phyloP scores from a whole-genome alignment of 2,888 invertebrate genomes.

The Drosophila barbarae region DNA sequence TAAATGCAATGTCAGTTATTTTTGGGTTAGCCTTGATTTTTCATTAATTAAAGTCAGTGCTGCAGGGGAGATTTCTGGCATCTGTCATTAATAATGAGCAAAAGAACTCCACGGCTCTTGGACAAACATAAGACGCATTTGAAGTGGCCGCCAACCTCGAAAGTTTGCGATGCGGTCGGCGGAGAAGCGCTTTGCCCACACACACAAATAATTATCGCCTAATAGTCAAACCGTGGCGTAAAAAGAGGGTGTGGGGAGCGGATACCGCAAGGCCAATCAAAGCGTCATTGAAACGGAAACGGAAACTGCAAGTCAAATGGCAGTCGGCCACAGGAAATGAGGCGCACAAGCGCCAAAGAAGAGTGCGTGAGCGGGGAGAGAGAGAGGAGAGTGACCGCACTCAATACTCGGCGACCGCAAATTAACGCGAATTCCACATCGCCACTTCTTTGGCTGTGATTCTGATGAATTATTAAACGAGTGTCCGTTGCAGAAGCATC shows the following conservation, averaged over 20 bases:
- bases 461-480: slow-evolving; percentile 63
- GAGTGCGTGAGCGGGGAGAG: slow-evolving; percentile 3
- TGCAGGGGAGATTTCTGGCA: not conserved
- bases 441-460: slow-evolving; percentile 25
- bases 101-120: slow-evolving; percentile 12
- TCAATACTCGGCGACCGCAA: slow-evolving; percentile 48
- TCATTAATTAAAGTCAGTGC: slow-evolving; percentile 5
- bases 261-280: slow-evolving; percentile 70
- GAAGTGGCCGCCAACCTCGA: slow-evolving; percentile 25
- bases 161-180: slow-evolving; percentile 47
- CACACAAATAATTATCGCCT: slow-evolving; percentile 62
- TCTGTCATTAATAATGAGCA: slow-evolving; percentile 12
- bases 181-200: slow-evolving; percentile 21
- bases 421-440: slow-evolving; percentile 53
- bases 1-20: not conserved
- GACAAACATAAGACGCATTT: slow-evolving; percentile 6
- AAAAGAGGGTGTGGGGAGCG: slow-evolving; percentile 2
- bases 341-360: slow-evolving; percentile 53
- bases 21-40: slow-evolving; percentile 4
- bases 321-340: slow-evolving; percentile 69
- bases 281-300: slow-evolving; percentile 74
- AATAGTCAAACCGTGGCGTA: slow-evolving; percentile 19
- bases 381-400: slow-evolving; percentile 18
- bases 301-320: slow-evolving; percentile 72
- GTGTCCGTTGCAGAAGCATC: slow-evolving; percentile 29